A percentile compares a stretch with the other conserved stretches of the same genome.
Conservation (phyloP, 2,888 invertebrate species). For the Nephrotoma appendiculata region DNA sequence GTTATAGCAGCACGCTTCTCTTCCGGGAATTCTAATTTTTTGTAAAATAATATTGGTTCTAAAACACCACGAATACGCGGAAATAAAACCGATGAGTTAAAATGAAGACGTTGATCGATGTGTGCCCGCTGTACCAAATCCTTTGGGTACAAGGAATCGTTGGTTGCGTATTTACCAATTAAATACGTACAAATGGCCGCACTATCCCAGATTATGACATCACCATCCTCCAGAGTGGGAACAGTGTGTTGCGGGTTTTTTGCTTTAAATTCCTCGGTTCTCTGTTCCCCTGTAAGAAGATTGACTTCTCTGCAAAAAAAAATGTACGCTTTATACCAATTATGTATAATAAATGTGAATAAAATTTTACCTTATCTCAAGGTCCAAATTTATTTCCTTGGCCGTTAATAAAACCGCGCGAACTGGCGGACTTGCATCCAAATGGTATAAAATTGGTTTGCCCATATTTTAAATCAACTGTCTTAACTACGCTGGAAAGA, state of each 20-base stretch:
- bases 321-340: neutral
- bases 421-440: neutral
- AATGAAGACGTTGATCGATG: neutral
- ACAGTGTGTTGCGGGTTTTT: neutral
- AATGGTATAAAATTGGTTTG: neutral
- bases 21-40: neutral
- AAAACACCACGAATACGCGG: neutral
- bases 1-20: neutral
- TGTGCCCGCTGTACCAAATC: neutral
- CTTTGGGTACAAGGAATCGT: neutral
- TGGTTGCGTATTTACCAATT: neutral
- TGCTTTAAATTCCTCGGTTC: neutral
- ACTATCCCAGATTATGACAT: neutral
- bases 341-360: neutral
- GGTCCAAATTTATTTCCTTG: neutral
- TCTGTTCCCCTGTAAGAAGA: neutral
- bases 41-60: neutral
- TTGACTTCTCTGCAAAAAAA: neutral
- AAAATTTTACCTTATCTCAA: conserved; percentile 3
- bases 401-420: neutral
- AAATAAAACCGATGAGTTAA: neutral
- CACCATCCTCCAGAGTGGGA: neutral
- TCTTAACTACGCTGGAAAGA: neutral
- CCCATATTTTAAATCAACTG: neutral
- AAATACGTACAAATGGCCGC: neutral